Evolutionary conservation across 2,797 vertebrate species (phyloP), one percentile per base, ranked within the genome.

Genomic region (Schizopygopsis malacanthus): DNA sequence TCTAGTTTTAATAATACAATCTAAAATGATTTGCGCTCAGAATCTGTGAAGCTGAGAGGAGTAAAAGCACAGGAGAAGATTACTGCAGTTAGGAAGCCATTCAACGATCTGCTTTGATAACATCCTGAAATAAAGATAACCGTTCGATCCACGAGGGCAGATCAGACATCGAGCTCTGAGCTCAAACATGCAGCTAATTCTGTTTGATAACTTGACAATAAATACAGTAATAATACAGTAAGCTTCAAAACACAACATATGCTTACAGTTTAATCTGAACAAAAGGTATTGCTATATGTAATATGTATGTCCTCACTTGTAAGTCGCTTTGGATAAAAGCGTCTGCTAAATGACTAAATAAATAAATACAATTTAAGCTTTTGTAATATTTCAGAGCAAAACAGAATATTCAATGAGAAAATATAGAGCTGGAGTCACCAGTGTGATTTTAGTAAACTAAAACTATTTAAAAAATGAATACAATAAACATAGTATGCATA

Each of bases 1-100:
- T 45, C 85, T 79, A 78, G 85, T 79, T 87, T 86, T 85, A 87
- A 89, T 82, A 83, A 90, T 86, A 88, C 89, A 81, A 81, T 81
- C 41, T 43, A 73, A 83, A 83, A 67, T 82, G 79, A 82, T 87
- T 87, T 87, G 78, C 25, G 10, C 78, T 80, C 41, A 81, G 61
- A 12, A 67, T 33, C 25, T 22, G 79, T 80, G 79, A 81, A 81
- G 43, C 79, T 22, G n/a, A 37, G 61, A 67, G n/a, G 9, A 37
- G 43, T 47, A 3, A 33, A 52, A 7, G 25, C 18, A 8, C 61
- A 81, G 15, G 78, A 80, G 78, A 79, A 65, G 61, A 81, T 50
- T 50, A 61, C 52, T 41, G 28, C 52, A 16, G 52, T 59, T 78
- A 80, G 59, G 25, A 80, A 33, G 10, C 11, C 43, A 47, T 67